These are phyloP conservation scores for Anastrepha obliqua DNA, from an alignment of 1,140 invertebrate species.

Conservation along the genomic window DNA sequence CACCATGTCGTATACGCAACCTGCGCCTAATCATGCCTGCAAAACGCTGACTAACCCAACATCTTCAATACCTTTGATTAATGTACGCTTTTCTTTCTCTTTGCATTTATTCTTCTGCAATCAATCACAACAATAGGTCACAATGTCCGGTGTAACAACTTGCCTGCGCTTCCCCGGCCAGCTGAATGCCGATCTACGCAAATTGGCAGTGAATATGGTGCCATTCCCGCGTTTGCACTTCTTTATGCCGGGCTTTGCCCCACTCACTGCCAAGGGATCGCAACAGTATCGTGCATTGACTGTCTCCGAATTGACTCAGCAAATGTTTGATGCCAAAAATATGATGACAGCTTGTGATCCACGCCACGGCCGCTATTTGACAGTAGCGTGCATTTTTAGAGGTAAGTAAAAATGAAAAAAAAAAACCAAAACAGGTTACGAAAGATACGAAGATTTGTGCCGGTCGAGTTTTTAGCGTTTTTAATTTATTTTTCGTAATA, in stretches of 20 bases:
- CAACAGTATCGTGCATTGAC: slow-evolving; percentile 90
- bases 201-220: slow-evolving; percentile 98
- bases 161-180: slow-evolving; percentile 90
- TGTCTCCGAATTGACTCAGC: slow-evolving; percentile 91
- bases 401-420: slow-evolving; percentile 75
- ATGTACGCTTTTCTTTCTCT: slow-evolving; percentile 14
- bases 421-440: no score
- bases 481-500: background rate
- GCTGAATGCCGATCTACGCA: slow-evolving; percentile 92
- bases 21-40: background rate
- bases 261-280: slow-evolving; percentile 89
- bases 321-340: slow-evolving; percentile 93
- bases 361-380: slow-evolving; percentile 93
- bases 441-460: background rate
- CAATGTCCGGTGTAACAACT: slow-evolving; percentile 92
- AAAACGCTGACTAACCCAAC: background rate
- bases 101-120: no score
- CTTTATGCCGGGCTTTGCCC: slow-evolving; percentile 97
- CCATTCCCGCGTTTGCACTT: slow-evolving; percentile 97
- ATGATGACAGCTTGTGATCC: slow-evolving; percentile 99
- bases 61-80: background rate
- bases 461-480: no score
- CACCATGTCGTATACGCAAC: slow-evolving; percentile 18
- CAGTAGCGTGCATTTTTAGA: slow-evolving; percentile 95
- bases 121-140: slow-evolving; percentile 71